These are phyloP conservation scores for human DNA, from an alignment of 2,113 vertebrate genomes.

Conservation along the genomic window DNA sequence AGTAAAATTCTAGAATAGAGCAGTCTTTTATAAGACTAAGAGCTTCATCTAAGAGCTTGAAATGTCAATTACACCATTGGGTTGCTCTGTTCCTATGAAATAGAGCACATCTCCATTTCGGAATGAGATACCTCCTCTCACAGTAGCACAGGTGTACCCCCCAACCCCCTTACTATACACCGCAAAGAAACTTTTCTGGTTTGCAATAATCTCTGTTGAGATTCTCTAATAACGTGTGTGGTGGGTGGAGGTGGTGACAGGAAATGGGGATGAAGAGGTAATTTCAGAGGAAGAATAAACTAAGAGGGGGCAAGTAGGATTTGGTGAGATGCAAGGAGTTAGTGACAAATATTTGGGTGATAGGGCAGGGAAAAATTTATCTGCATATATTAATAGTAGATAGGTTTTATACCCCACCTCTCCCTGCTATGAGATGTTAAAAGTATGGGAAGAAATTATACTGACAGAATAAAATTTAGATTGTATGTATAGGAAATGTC, in stretches of 20 bases:
- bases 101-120: constrained; percentile 14
- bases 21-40: constrained; percentile 25
- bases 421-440: not conserved
- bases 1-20: constrained; percentile 62
- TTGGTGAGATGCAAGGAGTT: not conserved
- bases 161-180: not conserved
- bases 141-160: not conserved
- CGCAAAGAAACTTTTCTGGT: constrained; percentile 19
- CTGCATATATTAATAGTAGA: not conserved
- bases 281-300: constrained; percentile 40
- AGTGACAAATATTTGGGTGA: not conserved
- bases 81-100: not conserved
- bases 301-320: not conserved
- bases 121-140: not conserved
- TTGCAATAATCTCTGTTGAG: constrained; percentile 40
- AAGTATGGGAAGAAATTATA: not conserved
- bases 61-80: not conserved
- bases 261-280: not conserved
- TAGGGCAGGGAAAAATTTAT: not conserved
- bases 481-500: not conserved
- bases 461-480: not conserved
- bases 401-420: not conserved
- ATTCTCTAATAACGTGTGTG: constrained; percentile 18
- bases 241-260: not conserved
- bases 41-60: constrained; percentile 8